Percentiles rank a stretch among this genome's conserved stretches.
Conservation (phyloP, 2,113 vertebrate species). For the Tetrao urogallus region DNA sequence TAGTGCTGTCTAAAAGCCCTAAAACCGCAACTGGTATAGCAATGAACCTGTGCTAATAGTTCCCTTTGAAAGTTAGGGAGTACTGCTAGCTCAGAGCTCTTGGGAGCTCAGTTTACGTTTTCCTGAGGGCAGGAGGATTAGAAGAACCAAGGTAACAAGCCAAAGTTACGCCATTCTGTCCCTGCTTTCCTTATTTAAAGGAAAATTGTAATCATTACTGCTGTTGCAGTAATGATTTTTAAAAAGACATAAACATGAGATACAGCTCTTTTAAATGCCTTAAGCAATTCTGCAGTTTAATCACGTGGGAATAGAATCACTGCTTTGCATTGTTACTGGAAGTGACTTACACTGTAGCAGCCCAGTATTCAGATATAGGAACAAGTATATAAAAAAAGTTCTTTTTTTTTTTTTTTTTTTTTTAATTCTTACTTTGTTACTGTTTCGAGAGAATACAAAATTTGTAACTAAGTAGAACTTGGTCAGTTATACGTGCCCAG, state of each 20-base stretch:
- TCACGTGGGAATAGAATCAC: not conserved
- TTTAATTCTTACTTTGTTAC: not conserved
- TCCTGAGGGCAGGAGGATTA: not conserved
- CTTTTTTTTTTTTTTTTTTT: too few species aligned
- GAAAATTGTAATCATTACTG: not conserved
- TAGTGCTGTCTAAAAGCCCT: not conserved
- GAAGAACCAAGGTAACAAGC: not conserved
- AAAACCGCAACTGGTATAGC: not conserved
- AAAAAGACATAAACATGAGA: not conserved
- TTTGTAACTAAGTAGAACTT: not conserved
- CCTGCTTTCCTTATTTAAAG: not conserved
- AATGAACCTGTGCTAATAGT: not conserved
- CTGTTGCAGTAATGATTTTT: not conserved
- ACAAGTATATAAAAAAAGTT: not conserved
- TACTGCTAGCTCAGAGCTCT: not conserved
- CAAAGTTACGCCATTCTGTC: fast-evolving
- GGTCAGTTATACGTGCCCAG: not conserved
- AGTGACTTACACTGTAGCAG: not conserved
- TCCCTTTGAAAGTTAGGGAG: not conserved
- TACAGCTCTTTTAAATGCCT: not conserved
- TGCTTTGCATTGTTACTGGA: not conserved
- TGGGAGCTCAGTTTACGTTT: not conserved
- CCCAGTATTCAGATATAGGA: not conserved
- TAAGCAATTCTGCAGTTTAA: not conserved
- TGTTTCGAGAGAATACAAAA: not conserved